phyloP scores from a whole-genome alignment of 2,113 vertebrate species.

The Aegithalos caudatus region DNA sequence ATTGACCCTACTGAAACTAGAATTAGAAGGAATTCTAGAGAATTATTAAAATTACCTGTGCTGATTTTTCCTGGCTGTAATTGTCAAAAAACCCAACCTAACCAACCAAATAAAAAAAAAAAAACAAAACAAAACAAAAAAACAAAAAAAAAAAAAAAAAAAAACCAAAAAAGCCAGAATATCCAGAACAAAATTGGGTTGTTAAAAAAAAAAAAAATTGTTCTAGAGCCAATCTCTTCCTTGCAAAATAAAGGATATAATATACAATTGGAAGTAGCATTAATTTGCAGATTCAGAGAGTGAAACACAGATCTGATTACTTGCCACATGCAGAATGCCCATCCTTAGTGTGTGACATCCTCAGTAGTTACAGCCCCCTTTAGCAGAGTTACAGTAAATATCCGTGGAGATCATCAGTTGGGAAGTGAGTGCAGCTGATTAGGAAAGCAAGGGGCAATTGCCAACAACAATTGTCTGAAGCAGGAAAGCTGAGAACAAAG shows the following conservation, averaged over 20 bases:
- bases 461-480: neutral
- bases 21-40: neutral
- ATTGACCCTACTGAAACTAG: neutral
- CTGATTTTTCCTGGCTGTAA: neutral
- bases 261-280: neutral
- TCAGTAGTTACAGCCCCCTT: neutral
- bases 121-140: too few species aligned
- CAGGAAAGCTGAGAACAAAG: neutral
- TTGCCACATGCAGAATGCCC: accelerated
- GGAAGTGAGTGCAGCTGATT: neutral
- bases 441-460: neutral
- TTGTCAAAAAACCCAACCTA: neutral
- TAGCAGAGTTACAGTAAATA: neutral
- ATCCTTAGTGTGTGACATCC: neutral
- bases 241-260: neutral
- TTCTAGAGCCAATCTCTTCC: neutral
- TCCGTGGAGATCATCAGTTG: neutral
- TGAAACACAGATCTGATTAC: neutral
- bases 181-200: neutral
- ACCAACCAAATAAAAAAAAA: too few species aligned
- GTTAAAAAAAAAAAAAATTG: neutral
- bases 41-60: neutral
- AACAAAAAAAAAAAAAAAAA: too few species aligned
- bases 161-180: neutral
- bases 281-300: neutral